Conservation (phyloP, 2,797 vertebrate species). For the Orientallactaga sibirica region DNA sequence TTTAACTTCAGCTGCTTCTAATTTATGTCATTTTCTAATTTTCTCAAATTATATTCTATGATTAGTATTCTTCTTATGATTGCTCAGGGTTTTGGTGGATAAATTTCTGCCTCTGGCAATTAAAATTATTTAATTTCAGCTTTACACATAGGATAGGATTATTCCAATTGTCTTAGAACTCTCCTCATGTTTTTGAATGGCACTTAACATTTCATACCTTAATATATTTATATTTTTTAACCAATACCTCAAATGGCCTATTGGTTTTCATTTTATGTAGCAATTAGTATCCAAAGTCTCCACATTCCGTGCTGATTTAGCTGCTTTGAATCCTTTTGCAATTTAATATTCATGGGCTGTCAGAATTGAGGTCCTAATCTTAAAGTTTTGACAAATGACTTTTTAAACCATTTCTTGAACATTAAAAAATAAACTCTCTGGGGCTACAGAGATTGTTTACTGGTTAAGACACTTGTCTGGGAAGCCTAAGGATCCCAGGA, state of each 20-base stretch:
- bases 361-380: slow-evolving; percentile 31
- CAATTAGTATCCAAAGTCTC: slow-evolving; percentile 58
- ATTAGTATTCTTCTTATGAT: slow-evolving; percentile 48
- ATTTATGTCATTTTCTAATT: slow-evolving; percentile 49
- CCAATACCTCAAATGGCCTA: not conserved
- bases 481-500: too few species aligned
- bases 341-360: slow-evolving; percentile 58
- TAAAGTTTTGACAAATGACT: slow-evolving; percentile 60
- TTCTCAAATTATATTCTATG: slow-evolving; percentile 49
- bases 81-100: not conserved
- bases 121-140: slow-evolving; percentile 54
- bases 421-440: not conserved
- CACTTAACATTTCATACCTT: slow-evolving; percentile 50
- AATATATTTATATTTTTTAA: slow-evolving; percentile 48
- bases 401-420: slow-evolving; percentile 55
- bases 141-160: slow-evolving; percentile 32
- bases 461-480: too few species aligned
- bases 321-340: slow-evolving; percentile 32
- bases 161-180: slow-evolving; percentile 24
- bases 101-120: slow-evolving; percentile 55
- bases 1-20: slow-evolving; percentile 51
- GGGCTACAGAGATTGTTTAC: too few species aligned
- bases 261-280: slow-evolving; percentile 52
- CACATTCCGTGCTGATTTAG: slow-evolving; percentile 47
- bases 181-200: slow-evolving; percentile 11